These are phyloP conservation scores for Passerina amoena DNA, from an alignment of 2,113 vertebrate species.

Conservation along the genomic window DNA sequence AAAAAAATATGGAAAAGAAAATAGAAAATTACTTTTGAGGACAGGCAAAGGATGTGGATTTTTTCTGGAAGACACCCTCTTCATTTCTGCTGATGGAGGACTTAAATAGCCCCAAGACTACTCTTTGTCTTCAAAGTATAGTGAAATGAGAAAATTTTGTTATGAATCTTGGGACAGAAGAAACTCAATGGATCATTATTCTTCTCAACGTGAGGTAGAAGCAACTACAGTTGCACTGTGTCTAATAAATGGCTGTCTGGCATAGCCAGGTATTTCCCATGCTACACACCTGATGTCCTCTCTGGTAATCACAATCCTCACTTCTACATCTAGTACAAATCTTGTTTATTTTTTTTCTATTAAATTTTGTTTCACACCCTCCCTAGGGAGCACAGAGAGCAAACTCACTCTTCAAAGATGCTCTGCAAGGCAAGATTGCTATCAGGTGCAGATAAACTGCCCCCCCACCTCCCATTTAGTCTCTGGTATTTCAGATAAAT, in stretches of 20 bases:
- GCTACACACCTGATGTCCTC: neutral
- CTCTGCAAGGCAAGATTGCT: neutral
- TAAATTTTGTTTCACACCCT: neutral
- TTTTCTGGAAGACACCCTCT: slow-evolving; percentile 8
- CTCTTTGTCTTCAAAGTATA: slow-evolving; percentile 14
- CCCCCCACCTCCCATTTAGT: neutral
- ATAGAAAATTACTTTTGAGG: slow-evolving; percentile 10
- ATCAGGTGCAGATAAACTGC: neutral
- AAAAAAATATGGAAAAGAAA: slow-evolving; percentile 5
- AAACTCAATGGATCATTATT: neutral
- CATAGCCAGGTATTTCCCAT: neutral
- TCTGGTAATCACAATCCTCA: neutral
- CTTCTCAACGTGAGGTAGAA: neutral
- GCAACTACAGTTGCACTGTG: neutral
- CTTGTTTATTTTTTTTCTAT: neutral
- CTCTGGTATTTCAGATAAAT: neutral
- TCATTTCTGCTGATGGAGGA: slow-evolving; percentile 26
- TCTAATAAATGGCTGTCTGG: neutral
- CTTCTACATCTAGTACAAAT: neutral
- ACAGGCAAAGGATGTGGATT: neutral
- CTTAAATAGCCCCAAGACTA: neutral
- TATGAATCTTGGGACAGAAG: neutral
- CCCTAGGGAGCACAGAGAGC: neutral
- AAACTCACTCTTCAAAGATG: slow-evolving; percentile 17
- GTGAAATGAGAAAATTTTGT: neutral